A percentile compares a stretch with the other conserved stretches of the same genome.
Conservation (phyloP, 2,797 vertebrate genomes). For the Bradypodion ventrale region DNA sequence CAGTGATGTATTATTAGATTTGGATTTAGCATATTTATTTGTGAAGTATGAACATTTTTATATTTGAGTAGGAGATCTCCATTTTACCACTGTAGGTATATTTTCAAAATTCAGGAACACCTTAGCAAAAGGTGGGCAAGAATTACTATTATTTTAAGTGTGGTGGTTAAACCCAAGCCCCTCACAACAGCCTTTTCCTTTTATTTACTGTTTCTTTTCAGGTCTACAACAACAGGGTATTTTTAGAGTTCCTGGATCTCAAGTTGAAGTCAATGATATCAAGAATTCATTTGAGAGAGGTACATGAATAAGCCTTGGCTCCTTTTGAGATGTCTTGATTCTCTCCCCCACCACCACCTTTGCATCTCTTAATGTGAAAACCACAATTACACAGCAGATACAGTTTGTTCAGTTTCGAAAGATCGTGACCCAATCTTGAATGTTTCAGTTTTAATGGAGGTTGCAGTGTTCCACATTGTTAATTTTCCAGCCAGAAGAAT, state of each 20-base stretch:
- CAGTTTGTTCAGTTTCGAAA: not conserved
- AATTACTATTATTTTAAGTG: not conserved
- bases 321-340: not conserved
- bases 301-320: conserved; percentile 66
- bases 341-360: not conserved
- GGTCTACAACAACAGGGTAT: conserved; percentile 98
- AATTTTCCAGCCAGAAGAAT: not conserved
- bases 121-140: not conserved
- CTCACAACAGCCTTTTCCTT: not conserved
- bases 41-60: not conserved
- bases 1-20: not conserved
- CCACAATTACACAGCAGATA: not conserved
- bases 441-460: not conserved
- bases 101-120: not conserved
- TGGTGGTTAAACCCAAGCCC: not conserved
- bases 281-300: conserved; percentile 99
- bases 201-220: conserved; percentile 63
- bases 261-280: conserved; percentile 99
- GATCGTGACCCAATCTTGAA: not conserved
- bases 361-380: not conserved
- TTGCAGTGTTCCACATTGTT: not conserved
- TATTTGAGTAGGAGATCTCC: not conserved
- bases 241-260: conserved; percentile 97
- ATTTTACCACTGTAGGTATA: not conserved
- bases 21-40: not conserved